Conservation (phyloP, 2,888 invertebrate genomes). For the Pollenia labialis region DNA sequence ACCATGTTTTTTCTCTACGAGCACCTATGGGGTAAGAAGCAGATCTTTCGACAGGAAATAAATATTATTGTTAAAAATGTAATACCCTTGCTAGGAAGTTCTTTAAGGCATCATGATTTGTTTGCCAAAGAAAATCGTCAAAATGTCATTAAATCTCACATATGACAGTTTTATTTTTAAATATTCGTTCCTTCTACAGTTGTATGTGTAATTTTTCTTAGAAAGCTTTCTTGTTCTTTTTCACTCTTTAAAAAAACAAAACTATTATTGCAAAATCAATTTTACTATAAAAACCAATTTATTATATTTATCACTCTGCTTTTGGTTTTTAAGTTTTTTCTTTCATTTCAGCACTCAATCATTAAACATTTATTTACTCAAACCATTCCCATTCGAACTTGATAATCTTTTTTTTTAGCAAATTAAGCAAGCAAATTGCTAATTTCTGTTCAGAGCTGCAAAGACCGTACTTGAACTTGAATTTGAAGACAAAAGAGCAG, state of each 20-base stretch:
- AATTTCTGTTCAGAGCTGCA: conserved; percentile 13
- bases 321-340: no score
- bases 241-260: no score
- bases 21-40: background rate
- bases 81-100: background rate
- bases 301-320: no score
- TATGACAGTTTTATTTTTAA: no score
- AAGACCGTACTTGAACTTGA: conserved; percentile 60
- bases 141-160: no score
- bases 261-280: no score
- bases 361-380: background rate
- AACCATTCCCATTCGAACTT: background rate
- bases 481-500: conserved; percentile 24
- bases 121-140: no score
- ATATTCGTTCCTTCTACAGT: no score
- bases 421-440: conserved; percentile 6
- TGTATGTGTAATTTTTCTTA: no score
- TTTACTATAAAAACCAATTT: no score
- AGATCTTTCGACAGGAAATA: background rate
- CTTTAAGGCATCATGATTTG: conserved; percentile 6
- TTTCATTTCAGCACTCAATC: background rate
- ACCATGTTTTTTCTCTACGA: no score
- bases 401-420: conserved; percentile 11
- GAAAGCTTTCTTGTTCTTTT: no score
- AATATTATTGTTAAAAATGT: background rate